Evolutionary conservation across 2,888 invertebrate species (phyloP).

Genomic region (Andrena praecox): DNA sequence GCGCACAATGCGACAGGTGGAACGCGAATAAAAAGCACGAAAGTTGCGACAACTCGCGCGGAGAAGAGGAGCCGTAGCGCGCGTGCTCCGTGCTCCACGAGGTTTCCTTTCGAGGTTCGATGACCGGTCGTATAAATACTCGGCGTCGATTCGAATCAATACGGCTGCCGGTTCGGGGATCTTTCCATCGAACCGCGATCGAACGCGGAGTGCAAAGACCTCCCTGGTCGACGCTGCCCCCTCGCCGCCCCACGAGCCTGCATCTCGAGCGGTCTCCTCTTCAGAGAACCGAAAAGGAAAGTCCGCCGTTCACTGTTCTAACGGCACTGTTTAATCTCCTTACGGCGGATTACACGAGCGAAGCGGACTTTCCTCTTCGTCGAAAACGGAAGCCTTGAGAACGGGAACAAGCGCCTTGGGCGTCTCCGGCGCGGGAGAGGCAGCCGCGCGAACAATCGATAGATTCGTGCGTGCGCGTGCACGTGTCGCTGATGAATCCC

Average conservation of each 20-base stretch:
- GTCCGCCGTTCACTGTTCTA: background rate
- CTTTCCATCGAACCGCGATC: conserved; percentile 7
- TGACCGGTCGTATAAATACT: conserved; percentile 48
- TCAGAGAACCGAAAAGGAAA: conserved; percentile 29
- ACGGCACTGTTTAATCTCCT: conserved; percentile 32
- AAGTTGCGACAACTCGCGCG: conserved; percentile 24
- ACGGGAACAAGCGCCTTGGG: background rate
- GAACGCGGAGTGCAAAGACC: background rate
- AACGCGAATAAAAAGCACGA: conserved; percentile 62
- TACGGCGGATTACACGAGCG: conserved; percentile 14
- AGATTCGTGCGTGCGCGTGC: background rate
- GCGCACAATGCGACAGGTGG: conserved; percentile 65
- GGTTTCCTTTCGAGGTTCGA: conserved; percentile 42
- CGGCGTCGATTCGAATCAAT: conserved; percentile 38
- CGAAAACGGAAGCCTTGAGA: conserved; percentile 13
- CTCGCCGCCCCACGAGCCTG: background rate
- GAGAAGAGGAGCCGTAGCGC: conserved; percentile 5
- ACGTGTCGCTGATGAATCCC: conserved; percentile 31
- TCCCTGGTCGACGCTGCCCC: background rate
- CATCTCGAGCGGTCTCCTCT: background rate
- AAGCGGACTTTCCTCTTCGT: background rate
- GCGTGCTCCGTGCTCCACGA: conserved; percentile 6
- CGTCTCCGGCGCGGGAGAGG: background rate
- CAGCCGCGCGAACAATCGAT: conserved; percentile 12
- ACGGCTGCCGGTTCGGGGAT: conserved; percentile 9